A percentile compares a stretch with the other conserved stretches of the same genome.
phyloP scores from a whole-genome alignment of 2,888 invertebrate genomes.

The Drosophila kanekoi region DNA sequence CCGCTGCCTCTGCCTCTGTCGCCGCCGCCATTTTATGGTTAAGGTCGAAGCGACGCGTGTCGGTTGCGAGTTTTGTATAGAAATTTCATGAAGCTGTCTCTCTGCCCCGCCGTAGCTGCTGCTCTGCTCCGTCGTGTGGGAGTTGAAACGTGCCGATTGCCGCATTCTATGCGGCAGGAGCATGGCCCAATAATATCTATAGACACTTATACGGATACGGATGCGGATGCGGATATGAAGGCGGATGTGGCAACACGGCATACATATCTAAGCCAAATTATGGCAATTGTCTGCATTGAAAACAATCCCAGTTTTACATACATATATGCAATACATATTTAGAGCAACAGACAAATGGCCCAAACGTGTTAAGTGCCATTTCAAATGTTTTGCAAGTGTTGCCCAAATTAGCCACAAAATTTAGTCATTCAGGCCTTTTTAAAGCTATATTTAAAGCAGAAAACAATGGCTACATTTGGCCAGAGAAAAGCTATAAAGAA shows the following conservation, averaged over 20 bases:
- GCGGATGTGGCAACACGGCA: constrained; percentile 13
- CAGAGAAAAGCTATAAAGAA: background rate
- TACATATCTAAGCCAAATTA: constrained; percentile 30
- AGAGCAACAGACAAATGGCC: background rate
- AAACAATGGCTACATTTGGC: background rate
- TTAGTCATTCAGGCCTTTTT: background rate
- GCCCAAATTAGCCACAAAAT: constrained; percentile 5
- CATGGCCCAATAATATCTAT: constrained; percentile 38
- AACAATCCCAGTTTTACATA: constrained; percentile 1
- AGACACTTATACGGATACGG: background rate
- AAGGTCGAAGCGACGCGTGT: constrained; percentile 53
- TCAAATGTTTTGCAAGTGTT: background rate
- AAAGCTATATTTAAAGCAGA: background rate
- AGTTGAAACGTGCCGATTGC: constrained; percentile 73
- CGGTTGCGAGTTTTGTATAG: constrained; percentile 36
- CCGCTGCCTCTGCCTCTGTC: constrained; percentile 38
- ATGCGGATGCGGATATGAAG: constrained; percentile 8
- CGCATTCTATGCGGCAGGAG: constrained; percentile 41
- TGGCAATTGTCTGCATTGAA: constrained; percentile 53
- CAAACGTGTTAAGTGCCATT: constrained; percentile 36
- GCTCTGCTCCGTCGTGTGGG: constrained; percentile 32
- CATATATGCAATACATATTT: background rate
- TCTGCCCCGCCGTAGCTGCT: background rate
- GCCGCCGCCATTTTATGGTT: constrained; percentile 72
- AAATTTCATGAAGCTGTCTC: constrained; percentile 41